Percentiles rank a stretch among this genome's conserved stretches.
Conservation (phyloP, 2,888 invertebrate species). For the Dasysyrphus tricinctus region DNA sequence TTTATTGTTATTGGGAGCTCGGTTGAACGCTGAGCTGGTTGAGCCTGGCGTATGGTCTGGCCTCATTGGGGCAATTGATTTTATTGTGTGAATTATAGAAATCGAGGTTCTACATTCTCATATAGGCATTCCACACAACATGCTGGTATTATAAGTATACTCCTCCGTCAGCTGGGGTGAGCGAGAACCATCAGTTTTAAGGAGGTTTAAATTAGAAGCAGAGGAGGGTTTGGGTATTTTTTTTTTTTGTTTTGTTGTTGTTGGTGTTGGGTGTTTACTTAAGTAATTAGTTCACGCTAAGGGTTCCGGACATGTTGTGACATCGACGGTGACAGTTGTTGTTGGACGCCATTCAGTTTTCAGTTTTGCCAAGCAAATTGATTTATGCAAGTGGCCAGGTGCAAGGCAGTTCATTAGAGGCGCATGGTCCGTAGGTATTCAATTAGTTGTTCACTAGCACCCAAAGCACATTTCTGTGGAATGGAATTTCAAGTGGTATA, state of each 20-base stretch:
- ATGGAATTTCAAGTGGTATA: constrained; percentile 56
- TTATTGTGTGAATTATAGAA: constrained; percentile 72
- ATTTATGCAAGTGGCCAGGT: constrained; percentile 72
- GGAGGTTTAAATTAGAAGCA: not conserved
- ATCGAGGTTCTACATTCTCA: constrained; percentile 43
- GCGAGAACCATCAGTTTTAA: constrained; percentile 12
- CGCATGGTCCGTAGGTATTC: constrained; percentile 25
- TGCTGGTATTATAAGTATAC: not conserved
- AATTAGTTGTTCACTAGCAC: constrained; percentile 20
- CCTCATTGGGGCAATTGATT: constrained; percentile 60
- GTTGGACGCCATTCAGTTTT: constrained; percentile 53
- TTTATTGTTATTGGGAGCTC: constrained; percentile 55
- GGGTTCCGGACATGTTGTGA: constrained; percentile 74
- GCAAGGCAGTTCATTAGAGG: constrained; percentile 40
- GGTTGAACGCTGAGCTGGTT: constrained; percentile 13
- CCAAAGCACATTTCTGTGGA: constrained; percentile 5
- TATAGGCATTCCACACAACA: constrained; percentile 25
- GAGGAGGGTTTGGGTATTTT: not conserved
- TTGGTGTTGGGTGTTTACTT: constrained; percentile 63
- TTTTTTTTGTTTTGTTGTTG: not conserved
- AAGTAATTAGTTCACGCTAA: constrained; percentile 75
- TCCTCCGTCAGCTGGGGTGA: constrained; percentile 10
- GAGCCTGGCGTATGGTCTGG: constrained; percentile 4
- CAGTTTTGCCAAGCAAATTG: constrained; percentile 47
- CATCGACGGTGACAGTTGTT: constrained; percentile 70